A percentile compares a stretch with the other conserved stretches of the same genome.
Conservation (phyloP, 2,113 vertebrate genomes). For the Caloenas nicobarica region DNA sequence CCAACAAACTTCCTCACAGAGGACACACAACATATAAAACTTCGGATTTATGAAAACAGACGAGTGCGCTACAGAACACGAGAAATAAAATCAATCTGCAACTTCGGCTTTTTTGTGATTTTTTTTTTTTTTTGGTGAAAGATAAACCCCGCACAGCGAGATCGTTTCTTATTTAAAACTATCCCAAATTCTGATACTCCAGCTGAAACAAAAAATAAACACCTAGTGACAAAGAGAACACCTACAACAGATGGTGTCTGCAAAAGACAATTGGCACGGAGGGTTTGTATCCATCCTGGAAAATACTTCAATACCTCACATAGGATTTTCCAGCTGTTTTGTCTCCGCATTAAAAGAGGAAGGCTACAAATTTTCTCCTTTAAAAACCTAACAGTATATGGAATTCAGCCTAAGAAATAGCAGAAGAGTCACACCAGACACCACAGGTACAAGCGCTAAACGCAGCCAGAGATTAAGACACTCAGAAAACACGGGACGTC, state of each 20-base stretch:
- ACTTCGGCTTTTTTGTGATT: accelerated
- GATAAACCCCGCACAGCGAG: background rate
- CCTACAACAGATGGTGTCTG: background rate
- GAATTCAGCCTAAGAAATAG: background rate
- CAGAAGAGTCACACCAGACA: background rate
- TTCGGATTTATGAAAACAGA: background rate
- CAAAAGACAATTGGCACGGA: background rate
- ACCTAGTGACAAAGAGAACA: background rate
- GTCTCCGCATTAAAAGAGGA: background rate
- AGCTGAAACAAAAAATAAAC: background rate
- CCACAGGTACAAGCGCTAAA: background rate
- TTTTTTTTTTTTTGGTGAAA: background rate
- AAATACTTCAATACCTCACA: background rate
- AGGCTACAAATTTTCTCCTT: background rate
- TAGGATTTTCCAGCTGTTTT: background rate
- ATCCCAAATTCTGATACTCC: background rate
- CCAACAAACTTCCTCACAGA: background rate
- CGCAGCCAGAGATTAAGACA: background rate
- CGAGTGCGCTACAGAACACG: background rate
- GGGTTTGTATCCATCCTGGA: background rate
- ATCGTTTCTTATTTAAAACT: background rate
- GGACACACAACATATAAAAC: background rate
- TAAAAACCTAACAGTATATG: background rate
- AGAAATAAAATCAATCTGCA: background rate
- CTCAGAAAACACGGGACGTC: background rate